These are phyloP conservation scores for Ibycter americanus DNA, from an alignment of 2,797 vertebrate genomes.

Conservation along the genomic window DNA sequence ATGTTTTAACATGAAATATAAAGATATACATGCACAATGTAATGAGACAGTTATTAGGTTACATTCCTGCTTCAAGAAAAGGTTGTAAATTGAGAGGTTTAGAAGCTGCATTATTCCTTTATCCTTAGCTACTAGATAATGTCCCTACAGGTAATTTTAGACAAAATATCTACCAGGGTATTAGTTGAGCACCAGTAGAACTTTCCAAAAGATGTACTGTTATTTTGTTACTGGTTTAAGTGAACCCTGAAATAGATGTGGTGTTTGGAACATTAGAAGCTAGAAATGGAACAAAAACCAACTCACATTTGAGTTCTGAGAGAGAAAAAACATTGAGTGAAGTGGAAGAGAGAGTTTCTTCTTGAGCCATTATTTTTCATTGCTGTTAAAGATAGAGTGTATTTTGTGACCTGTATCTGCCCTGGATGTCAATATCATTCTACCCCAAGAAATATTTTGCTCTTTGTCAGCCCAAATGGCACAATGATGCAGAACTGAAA, in stretches of 20 bases:
- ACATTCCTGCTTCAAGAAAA: not conserved
- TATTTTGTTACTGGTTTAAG: not conserved
- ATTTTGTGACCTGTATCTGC: not conserved
- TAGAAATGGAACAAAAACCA: not conserved
- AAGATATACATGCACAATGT: not conserved
- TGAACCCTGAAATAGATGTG: not conserved
- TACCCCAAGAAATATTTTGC: rapidly evolving
- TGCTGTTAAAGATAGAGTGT: not conserved
- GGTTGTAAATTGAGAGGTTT: not conserved
- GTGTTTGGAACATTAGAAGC: not conserved
- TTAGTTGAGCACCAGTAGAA: not conserved
- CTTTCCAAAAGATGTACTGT: not conserved
- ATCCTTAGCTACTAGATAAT: not conserved
- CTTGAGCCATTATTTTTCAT: rapidly evolving
- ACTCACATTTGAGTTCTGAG: not conserved
- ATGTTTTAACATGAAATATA: not conserved
- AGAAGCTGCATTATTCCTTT: not conserved
- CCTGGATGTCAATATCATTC: not conserved
- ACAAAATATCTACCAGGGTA: not conserved
- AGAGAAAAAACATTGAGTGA: not conserved
- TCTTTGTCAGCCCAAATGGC: not conserved
- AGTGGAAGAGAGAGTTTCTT: not conserved
- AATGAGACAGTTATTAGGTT: not conserved
- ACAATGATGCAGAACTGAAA: not conserved
- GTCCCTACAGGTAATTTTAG: not conserved